These are phyloP conservation scores for Cricetomys ansorgei DNA, from an alignment of 2,113 vertebrate species.

Conservation along the genomic window DNA sequence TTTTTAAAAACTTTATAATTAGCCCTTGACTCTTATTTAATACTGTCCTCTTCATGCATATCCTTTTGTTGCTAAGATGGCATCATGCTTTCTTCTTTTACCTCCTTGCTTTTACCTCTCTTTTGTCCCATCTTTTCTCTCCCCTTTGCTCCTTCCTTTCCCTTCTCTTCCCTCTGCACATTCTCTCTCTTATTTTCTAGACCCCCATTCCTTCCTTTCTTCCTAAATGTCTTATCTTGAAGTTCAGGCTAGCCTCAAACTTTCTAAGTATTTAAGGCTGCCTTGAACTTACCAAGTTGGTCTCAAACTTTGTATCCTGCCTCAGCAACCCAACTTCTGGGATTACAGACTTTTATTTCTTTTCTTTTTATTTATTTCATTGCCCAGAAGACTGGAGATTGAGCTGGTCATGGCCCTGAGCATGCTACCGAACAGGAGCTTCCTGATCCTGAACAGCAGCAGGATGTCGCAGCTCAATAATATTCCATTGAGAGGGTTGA, in stretches of 20 bases:
- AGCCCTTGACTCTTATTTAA: not conserved
- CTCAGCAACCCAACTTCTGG: not conserved
- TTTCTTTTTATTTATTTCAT: too few species aligned
- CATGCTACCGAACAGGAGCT: too few species aligned
- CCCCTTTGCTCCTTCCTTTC: too few species aligned
- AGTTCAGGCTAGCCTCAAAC: not conserved
- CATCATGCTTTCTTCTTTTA: not conserved
- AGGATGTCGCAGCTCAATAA: too few species aligned
- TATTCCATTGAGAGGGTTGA: too few species aligned
- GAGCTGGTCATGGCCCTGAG: too few species aligned
- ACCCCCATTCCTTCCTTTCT: not conserved
- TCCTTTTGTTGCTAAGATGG: not conserved
- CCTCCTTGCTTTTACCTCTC: too few species aligned
- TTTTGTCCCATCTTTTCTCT: too few species aligned
- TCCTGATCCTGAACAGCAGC: too few species aligned
- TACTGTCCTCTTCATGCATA: not conserved
- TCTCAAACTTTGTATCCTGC: not conserved
- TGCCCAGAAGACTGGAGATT: too few species aligned
- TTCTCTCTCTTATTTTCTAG: not conserved
- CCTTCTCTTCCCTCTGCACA: not conserved
- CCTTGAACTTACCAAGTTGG: not conserved
- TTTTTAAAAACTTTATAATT: not conserved
- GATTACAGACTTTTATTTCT: not conserved
- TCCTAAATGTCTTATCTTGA: not conserved
- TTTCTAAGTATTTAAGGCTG: not conserved